Evolutionary conservation across 2,888 invertebrate species (phyloP).

Genomic region (Polietes domitor): DNA sequence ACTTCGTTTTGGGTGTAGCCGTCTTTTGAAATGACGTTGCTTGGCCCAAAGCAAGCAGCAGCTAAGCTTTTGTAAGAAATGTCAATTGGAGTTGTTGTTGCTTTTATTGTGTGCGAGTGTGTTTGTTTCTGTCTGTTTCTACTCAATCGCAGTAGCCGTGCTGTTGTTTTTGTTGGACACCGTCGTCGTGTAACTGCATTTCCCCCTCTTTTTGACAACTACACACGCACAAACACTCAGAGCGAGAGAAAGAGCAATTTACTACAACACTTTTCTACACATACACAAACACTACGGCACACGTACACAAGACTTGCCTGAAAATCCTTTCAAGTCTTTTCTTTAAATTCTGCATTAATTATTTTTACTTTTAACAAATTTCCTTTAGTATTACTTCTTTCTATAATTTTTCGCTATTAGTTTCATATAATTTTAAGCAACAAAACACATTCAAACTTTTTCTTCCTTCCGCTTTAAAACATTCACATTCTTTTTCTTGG

Average conservation of each 20-base stretch:
- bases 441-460: too few species aligned
- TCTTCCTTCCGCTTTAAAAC: background rate
- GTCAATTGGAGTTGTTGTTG: constrained; percentile 31
- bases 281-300: constrained; percentile 2
- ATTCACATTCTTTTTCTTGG: background rate
- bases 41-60: constrained; percentile 32
- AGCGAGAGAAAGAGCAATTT: constrained; percentile 9
- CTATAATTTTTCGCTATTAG: background rate
- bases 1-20: constrained; percentile 68
- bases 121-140: background rate
- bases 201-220: constrained; percentile 43
- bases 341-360: constrained; percentile 1
- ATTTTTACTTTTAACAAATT: background rate
- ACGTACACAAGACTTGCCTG: constrained; percentile 16
- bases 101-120: constrained; percentile 16
- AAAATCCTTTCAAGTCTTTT: constrained; percentile 13
- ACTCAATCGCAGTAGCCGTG: constrained; percentile 42
- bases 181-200: constrained; percentile 56
- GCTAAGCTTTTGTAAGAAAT: constrained; percentile 23
- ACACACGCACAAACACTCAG: constrained; percentile 23
- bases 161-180: constrained; percentile 24
- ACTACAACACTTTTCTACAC: background rate
- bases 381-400: background rate
- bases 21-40: constrained; percentile 62
- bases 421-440: too few species aligned